phyloP scores from a whole-genome alignment of 2,113 vertebrate species.

The Crotalus horridus region DNA sequence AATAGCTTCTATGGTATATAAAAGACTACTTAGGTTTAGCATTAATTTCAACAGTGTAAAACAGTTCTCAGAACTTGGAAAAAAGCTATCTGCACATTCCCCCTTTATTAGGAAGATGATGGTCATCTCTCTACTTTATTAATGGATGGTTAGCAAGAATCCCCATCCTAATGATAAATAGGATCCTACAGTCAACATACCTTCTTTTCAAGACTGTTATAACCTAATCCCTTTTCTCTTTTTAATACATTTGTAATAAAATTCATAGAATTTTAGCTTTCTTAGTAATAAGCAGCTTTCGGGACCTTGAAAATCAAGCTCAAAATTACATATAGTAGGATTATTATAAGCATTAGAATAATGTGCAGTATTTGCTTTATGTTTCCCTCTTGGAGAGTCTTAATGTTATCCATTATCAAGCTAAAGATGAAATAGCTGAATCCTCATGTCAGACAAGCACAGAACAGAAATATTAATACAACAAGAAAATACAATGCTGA shows the following conservation, averaged over 20 bases:
- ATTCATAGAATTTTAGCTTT: background rate
- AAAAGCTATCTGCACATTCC: background rate
- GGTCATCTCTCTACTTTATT: background rate
- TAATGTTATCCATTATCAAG: background rate
- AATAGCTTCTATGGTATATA: background rate
- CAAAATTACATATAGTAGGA: background rate
- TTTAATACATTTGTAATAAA: background rate
- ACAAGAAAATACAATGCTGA: background rate
- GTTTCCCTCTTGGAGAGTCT: background rate
- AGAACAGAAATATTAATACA: background rate
- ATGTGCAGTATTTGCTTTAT: background rate
- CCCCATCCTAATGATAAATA: background rate
- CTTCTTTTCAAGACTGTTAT: background rate
- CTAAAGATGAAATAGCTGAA: background rate
- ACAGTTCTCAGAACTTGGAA: background rate
- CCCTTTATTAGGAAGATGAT: background rate
- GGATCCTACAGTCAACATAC: background rate
- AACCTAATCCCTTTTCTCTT: background rate
- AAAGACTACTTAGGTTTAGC: background rate
- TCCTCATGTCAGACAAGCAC: background rate
- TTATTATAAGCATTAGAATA: background rate
- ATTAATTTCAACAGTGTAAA: background rate
- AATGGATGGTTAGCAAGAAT: background rate
- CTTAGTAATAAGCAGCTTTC: background rate
- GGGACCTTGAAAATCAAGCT: background rate